phyloP scores from a whole-genome alignment of 2,797 vertebrate genomes.

The Phataginus tricuspis region DNA sequence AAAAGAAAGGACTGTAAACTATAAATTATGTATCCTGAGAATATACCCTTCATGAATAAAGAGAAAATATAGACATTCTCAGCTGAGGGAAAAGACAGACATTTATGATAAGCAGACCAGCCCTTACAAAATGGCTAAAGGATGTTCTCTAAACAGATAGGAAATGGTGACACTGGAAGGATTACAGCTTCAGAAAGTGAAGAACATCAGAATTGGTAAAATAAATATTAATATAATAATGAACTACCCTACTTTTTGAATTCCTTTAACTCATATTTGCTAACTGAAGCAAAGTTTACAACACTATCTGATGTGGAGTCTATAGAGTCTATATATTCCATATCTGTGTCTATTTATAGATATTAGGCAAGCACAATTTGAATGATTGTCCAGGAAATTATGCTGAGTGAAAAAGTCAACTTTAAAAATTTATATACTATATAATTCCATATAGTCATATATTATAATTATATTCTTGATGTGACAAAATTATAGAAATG shows the following conservation, averaged over 20 bases:
- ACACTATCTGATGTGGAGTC: not conserved
- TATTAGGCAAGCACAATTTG: not conserved
- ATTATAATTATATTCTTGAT: not conserved
- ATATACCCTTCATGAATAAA: conserved; percentile 18
- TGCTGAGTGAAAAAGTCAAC: not conserved
- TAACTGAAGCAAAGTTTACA: not conserved
- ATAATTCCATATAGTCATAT: not conserved
- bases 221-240: not conserved
- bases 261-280: not conserved
- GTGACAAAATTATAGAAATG: not conserved
- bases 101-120: not conserved
- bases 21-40: not conserved
- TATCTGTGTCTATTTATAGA: not conserved
- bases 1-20: not conserved
- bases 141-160: not conserved
- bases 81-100: not conserved
- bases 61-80: not conserved
- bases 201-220: not conserved
- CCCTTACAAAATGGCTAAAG: not conserved
- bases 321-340: not conserved
- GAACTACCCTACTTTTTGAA: not conserved
- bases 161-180: not conserved
- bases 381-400: not conserved
- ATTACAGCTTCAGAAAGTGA: not conserved
- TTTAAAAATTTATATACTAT: not conserved